Base-by-base conservation (phyloP, 2,113 vertebrate species). In the Rhynchomys soricoides region DNA sequence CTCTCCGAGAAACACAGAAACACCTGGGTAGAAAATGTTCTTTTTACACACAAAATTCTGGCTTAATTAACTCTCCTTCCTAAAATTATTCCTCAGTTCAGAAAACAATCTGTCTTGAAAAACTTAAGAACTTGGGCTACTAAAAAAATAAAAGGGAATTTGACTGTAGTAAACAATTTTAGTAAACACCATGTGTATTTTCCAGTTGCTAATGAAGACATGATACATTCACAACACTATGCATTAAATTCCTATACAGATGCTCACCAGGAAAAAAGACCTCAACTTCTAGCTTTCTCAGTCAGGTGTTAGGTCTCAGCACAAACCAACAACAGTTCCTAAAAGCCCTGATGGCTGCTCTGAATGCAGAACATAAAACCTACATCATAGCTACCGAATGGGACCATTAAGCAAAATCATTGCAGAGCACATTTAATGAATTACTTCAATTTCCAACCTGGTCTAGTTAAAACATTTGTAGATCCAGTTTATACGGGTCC, bases 161-260 rank as follows among this genome's bases (percentile, higher is more conserved):
- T 96, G 73, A 97, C 95, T 85, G 89, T 89, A 82, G 95, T 96
- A 96, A 97, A 97, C 82, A 89, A 96, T 75, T 95, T 97, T 85
- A 97, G 94, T 96, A 97, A 89, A 97, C 86, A 97, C 57, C 90
- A 91, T n/a, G 43, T 96, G 62, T 96, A 94, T 57, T 90, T 96
- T 92, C 70, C 90, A 82, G 89, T 93, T 93, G 79, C 95, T 95
- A 98, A 89, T 86, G 55, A 96, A 97, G 86, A 97, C 95, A 97
- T 96, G 95, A 97, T 95, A 96, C 92, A 97, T 95, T 97, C 86
- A 92, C n/a, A 89, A 91, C 93, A 79, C 9, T 71, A 70, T 37
- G n/a, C 68, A 21, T 66, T 86, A 93, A 93, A 71, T 70, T 95
- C 81, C 94, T 94, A 97, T 74, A 91, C 91, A 94, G 85, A 96